Percentiles rank a stretch among this genome's conserved stretches.
Conservation (phyloP, 2,888 invertebrate genomes). For the Chrysolina haemoptera region DNA sequence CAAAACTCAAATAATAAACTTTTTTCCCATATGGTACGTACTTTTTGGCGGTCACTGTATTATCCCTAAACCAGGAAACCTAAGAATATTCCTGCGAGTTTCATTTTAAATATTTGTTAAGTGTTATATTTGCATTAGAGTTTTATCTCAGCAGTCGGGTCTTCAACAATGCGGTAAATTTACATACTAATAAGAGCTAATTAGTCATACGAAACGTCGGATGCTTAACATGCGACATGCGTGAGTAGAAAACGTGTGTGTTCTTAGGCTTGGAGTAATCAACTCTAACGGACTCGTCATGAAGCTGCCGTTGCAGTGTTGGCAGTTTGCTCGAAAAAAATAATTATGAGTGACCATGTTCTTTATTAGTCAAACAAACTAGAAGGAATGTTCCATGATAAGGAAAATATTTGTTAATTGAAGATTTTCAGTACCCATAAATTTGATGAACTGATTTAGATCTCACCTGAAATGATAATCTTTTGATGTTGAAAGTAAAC, state of each 20-base stretch:
- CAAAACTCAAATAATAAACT: no score
- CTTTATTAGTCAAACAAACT: no score
- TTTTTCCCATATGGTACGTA: no score
- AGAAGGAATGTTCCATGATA: no score
- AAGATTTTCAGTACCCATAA: no score
- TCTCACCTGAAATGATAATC: no score
- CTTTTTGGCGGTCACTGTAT: no score
- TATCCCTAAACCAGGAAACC: no score
- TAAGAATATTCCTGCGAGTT: neutral
- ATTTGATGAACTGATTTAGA: no score
- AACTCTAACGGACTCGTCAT: slow-evolving; percentile 15
- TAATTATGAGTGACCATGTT: neutral
- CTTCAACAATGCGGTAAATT: slow-evolving; percentile 18
- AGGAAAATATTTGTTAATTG: no score
- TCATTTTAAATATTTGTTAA: slow-evolving; percentile 9
- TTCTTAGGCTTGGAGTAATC: slow-evolving; percentile 19
- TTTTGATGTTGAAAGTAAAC: no score
- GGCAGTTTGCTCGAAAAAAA: neutral
- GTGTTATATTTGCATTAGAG: slow-evolving; percentile 1
- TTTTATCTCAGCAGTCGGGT: slow-evolving; percentile 5
- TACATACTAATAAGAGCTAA: slow-evolving; percentile 16
- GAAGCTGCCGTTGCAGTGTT: neutral
- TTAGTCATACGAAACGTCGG: slow-evolving; percentile 9
- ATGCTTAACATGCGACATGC: slow-evolving; percentile 18
- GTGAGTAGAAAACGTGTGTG: slow-evolving; percentile 12